Evolutionary conservation across 2,888 invertebrate species (phyloP).

Genomic region (Neoaliturus tenellus): DNA sequence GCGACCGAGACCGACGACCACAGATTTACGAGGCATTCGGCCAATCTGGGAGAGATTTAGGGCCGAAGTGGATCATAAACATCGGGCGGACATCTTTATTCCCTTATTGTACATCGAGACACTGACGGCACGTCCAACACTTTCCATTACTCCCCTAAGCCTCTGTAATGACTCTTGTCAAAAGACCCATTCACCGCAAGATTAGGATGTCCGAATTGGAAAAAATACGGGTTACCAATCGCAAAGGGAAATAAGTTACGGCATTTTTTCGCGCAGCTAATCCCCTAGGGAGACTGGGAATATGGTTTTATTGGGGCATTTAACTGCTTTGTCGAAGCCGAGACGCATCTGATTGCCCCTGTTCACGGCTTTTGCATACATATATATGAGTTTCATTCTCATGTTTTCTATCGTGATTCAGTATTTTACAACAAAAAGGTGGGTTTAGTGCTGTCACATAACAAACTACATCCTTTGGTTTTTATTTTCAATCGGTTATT

Average conservation of each 20-base stretch:
- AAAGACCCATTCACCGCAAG: neutral
- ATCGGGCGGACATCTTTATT: constrained; percentile 45
- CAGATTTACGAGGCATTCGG: neutral
- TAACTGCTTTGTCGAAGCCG: neutral
- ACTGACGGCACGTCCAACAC: neutral
- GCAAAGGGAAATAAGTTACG: constrained; percentile 3
- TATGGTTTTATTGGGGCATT: neutral
- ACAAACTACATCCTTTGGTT: too few relatives aligned
- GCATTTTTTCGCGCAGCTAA: neutral
- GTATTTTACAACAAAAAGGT: too few relatives aligned
- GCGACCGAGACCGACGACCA: neutral
- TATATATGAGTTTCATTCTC: too few relatives aligned
- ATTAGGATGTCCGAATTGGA: constrained; percentile 2
- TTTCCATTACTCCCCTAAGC: constrained; percentile 1
- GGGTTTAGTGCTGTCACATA: too few relatives aligned
- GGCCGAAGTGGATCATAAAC: constrained; percentile 21
- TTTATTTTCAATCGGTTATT: too few relatives aligned
- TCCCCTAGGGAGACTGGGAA: neutral
- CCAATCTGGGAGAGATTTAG: constrained; percentile 51
- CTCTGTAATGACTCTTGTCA: constrained; percentile 13
- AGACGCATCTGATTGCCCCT: too few relatives aligned
- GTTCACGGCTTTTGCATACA: too few relatives aligned
- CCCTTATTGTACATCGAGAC: constrained; percentile 21
- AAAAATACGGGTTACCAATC: constrained; percentile 18
- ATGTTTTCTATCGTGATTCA: too few relatives aligned